These are phyloP conservation scores for Spatula clypeata DNA, from an alignment of 2,797 vertebrate species.

Conservation along the genomic window DNA sequence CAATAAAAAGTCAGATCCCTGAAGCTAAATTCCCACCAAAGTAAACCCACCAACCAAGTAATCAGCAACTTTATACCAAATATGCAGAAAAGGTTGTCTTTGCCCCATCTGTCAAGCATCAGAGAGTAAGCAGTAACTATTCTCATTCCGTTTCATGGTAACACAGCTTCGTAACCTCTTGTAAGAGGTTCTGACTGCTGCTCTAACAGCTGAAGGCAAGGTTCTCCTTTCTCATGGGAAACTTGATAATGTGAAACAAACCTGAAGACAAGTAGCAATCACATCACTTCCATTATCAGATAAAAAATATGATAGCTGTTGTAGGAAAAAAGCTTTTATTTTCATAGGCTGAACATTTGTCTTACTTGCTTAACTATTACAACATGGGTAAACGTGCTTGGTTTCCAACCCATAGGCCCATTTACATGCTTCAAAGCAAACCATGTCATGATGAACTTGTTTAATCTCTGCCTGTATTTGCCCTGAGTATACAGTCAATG, in stretches of 20 bases:
- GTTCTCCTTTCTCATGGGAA: neutral
- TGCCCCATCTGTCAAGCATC: neutral
- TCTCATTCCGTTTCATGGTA: neutral
- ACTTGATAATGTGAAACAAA: neutral
- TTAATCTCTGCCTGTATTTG: neutral
- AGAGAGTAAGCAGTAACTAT: neutral
- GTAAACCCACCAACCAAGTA: neutral
- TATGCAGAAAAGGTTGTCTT: neutral
- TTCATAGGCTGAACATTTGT: neutral
- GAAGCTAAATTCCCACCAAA: neutral
- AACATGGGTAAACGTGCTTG: neutral
- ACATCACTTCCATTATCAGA: neutral
- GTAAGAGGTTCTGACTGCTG: neutral
- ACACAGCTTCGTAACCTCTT: neutral
- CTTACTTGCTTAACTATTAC: neutral
- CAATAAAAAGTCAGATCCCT: neutral
- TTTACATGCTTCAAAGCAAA: neutral
- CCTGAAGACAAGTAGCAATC: neutral
- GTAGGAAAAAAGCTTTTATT: neutral
- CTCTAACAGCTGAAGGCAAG: neutral
- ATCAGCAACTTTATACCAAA: too few species aligned
- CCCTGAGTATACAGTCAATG: neutral
- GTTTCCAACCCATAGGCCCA: neutral
- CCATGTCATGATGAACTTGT: fast-evolving
- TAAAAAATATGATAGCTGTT: neutral